Evolutionary conservation across 2,113 vertebrate species (phyloP), one percentile per base, ranked within the genome.

Genomic region (Pterocles orientalis): DNA sequence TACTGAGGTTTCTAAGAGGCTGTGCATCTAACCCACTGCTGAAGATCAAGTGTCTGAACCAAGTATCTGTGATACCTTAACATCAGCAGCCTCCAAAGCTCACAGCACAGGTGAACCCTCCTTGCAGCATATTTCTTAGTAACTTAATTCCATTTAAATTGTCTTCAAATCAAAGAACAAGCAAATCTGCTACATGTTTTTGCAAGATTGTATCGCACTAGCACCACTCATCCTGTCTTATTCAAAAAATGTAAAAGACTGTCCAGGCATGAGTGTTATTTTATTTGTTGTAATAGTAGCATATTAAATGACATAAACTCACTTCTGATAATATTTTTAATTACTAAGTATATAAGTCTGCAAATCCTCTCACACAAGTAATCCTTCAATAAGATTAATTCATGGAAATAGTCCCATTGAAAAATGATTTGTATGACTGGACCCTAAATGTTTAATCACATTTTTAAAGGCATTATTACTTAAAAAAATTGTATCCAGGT

Each of bases 131-230:
- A 96, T 97, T 97, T 97, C 86, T 92, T 94, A 95, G 90, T 88
- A 96, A 97, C 94, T 94, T 95, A 97, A 98, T 97, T 92, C 93
- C 86, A 92, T 95, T 97, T 96, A 94, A 90, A 72, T 64, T 92
- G 70, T 43, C 95, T 92, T 96, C 91, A 94, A 96, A 97, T 95
- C 76, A 94, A 90, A 93, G 84, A 94, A 91, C 28, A 57, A 58
- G 65, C 33, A 80, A 94, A 78, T 71, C 84, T 87, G 57, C 54
- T 71, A 62, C 20, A 65, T 64, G 87, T 78, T 97, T 97, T 96
- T 88, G 80, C 89, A 97, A 96, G 88, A 81, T 39, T 65, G 51
- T 86, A 88, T 95, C 94, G 48, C 47, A 88, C 12, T 33, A 45
- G 23, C 12, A 61, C 36, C n/a, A 51, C 26, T 85, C 45, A 62